Evolutionary conservation across 2,113 vertebrate species (phyloP), one percentile per base, ranked within the genome.

Genomic region (Suncus etruscus): DNA sequence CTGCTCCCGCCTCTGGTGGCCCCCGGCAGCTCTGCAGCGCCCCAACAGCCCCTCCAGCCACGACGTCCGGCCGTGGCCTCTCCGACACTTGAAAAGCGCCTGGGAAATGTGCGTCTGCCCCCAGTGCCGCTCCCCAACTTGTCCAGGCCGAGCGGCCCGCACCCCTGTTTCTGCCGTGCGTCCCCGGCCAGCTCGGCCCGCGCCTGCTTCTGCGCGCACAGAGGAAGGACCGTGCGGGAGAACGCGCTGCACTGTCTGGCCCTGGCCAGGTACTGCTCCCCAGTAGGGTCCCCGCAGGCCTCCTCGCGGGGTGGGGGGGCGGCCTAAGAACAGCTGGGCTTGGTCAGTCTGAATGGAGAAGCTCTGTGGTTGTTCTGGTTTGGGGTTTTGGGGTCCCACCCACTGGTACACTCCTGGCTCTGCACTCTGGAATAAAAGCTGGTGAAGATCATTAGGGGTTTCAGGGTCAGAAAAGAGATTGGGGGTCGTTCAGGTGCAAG

Each of bases 161-260:
- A 92, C 29, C 96, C 95, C 6, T 91, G 87, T 1, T 94, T 96
- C 74, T 91, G 91, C 83, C 91, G 84, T 2, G 22, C 89, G 25
- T 86, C 0, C 86, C 93, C 15, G 92, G 93, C 95, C 11, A 90
- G 87, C 8, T 88, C 96, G 10, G 3, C 39, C 39, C 39, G 74
- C 94, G 8, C 96, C 20, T 12, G 96, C 22, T 97, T 97, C 89
- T 95, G 95, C 27, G 87, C 95, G 50, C 96, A 95, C 69, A 94
- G 86, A 50, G 95, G 95, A 20, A 95, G 50, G 85, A 98, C 97
- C 18, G 90, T 93, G 20, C 97, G 98, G 82, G 96, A 98, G 91
- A 98, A 98, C 4, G 97, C 97, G 27, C 92, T 98, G 85, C 94
- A 98, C 95, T 98, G 95, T 91, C 95, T 98, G 86, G 96, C 97